Evolutionary conservation across 2,113 vertebrate genomes (phyloP), one percentile per base, ranked within the genome.

Genomic region (Burhinus oedicnemus): DNA sequence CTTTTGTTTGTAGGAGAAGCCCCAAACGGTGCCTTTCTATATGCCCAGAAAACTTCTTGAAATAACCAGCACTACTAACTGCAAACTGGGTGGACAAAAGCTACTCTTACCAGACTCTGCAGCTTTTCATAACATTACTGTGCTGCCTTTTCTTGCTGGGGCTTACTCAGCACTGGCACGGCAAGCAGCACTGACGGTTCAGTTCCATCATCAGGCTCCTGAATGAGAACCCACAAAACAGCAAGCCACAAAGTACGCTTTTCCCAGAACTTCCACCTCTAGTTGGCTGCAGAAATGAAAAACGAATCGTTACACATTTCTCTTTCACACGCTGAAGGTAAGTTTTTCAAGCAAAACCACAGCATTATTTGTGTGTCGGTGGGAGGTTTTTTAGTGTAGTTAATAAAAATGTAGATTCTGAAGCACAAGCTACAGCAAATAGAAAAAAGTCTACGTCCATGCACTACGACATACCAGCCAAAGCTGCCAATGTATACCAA

Each of bases 11-110:
- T 2, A 69, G 27, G 6, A 77, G 36, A 80, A 85, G 9, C 12
- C 54, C 27, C 54, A 72, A 15, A 61, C 0, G 0, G 30, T 12
- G 22, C 26, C 44, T 5, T 66, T 38, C 38, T 9, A n/a, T 1
- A 36, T 21, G 40, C 5, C 11, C 82, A 61, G 52, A 55, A 87
- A 80, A 57, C 25, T 29, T 65, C 15, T 3, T 65, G 77, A 54
- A 83, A 65, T 26, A 57, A 57, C 11, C 60, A 72, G 18, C n/a
- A 61, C 11, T 52, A 12, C 12, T 36, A 44, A 20, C 22, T 36
- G 38, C 64, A 85, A 51, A 22, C 21, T 5, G 32, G 8, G n/a
- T 49, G 44, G 47, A 78, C 19, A 65, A 65, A 79, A 91, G 21
- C 52, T 23, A 8, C 23, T 6, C 54, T 26, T 12, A 25, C 16